Conservation (phyloP, 1,140 invertebrate species). For the Macrosteles quadrilineatus region DNA sequence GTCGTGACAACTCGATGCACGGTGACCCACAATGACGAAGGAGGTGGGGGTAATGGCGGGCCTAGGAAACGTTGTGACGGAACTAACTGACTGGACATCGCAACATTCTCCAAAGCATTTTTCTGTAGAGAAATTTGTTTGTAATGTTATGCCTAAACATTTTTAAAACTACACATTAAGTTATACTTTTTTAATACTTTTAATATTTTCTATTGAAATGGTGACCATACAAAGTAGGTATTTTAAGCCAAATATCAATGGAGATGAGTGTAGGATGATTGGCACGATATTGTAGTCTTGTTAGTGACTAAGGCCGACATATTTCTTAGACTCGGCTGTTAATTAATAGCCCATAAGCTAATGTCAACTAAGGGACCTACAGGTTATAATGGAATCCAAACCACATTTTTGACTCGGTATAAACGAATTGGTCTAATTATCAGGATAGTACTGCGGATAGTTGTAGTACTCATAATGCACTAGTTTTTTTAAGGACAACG, state of each 20-base stretch:
- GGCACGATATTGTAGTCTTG: too few relatives aligned
- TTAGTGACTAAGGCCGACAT: too few relatives aligned
- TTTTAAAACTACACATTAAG: neutral
- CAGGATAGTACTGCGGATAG: too few relatives aligned
- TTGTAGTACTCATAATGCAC: too few relatives aligned
- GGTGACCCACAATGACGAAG: neutral
- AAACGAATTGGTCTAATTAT: too few relatives aligned
- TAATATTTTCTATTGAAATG: neutral
- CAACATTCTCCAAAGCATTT: neutral
- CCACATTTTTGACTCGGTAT: too few relatives aligned
- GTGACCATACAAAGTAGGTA: neutral
- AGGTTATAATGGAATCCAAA: too few relatives aligned
- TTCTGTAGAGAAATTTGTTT: neutral
- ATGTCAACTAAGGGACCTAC: too few relatives aligned
- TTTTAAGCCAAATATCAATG: neutral
- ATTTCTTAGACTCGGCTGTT: too few relatives aligned
- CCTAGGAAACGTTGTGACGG: neutral
- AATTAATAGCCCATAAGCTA: too few relatives aligned
- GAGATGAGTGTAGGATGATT: too few relatives aligned
- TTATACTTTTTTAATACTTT: neutral
- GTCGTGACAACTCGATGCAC: neutral
- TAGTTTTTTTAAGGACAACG: too few relatives aligned
- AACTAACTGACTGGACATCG: neutral
- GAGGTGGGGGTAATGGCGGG: neutral
- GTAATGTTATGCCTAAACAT: neutral